These are phyloP conservation scores for Agrochola circellaris DNA, from an alignment of 2,888 invertebrate species.

Conservation along the genomic window DNA sequence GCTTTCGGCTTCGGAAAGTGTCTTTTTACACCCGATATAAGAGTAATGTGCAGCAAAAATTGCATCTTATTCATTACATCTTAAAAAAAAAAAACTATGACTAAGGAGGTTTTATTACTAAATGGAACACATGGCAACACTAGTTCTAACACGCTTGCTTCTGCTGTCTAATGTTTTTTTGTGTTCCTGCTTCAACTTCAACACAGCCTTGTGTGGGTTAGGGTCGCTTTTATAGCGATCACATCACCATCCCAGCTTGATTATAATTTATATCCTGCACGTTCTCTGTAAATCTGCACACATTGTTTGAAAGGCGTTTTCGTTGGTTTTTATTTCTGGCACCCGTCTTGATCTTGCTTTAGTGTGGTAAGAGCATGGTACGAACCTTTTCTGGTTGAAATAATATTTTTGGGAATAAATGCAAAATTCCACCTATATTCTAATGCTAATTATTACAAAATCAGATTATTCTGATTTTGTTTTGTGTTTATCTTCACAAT, in stretches of 20 bases:
- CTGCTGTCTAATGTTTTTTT: conserved; percentile 10
- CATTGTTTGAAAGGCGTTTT: background rate
- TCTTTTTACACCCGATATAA: too few relatives aligned
- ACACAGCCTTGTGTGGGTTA: background rate
- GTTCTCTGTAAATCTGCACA: conserved; percentile 35
- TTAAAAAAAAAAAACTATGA: background rate
- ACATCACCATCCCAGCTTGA: background rate
- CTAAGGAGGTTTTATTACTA: background rate
- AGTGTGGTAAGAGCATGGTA: conserved; percentile 8
- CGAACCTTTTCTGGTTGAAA: background rate
- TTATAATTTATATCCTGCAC: conserved; percentile 15
- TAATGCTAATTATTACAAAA: too few relatives aligned
- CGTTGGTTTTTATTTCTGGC: conserved; percentile 19
- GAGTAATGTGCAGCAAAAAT: background rate
- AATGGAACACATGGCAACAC: conserved; percentile 49
- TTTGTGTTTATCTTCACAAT: background rate
- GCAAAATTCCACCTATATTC: background rate
- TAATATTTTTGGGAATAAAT: background rate
- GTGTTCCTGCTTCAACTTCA: conserved; percentile 32
- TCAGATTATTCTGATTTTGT: background rate
- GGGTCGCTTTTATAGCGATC: background rate
- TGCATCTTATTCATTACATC: too few relatives aligned
- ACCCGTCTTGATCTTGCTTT: background rate
- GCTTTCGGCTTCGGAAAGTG: too few relatives aligned
- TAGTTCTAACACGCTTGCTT: conserved; percentile 41